These are phyloP conservation scores for Stictonetta naevosa DNA, from an alignment of 2,113 vertebrate genomes.

Conservation along the genomic window DNA sequence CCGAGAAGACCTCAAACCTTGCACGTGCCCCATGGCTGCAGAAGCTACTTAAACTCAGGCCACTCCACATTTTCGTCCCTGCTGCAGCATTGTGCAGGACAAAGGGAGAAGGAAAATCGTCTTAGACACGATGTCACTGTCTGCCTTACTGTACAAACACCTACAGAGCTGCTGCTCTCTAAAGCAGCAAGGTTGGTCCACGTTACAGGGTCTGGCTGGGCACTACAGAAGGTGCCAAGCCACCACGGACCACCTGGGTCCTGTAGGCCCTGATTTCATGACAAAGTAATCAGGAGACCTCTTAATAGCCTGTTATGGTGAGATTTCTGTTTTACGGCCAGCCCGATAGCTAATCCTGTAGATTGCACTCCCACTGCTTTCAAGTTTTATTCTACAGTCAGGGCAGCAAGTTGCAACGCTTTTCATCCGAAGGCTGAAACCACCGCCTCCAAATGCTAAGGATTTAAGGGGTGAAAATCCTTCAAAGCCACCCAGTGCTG, in stretches of 20 bases:
- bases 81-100: neutral
- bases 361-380: neutral
- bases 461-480: slow-evolving; percentile 18
- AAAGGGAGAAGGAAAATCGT: neutral
- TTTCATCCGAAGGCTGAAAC: slow-evolving; percentile 8
- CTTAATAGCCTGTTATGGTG: neutral
- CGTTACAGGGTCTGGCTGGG: neutral
- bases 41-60: neutral
- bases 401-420: neutral
- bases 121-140: neutral
- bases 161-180: neutral
- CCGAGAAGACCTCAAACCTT: neutral
- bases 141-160: accelerated
- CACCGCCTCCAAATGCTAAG: neutral
- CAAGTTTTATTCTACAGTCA: neutral
- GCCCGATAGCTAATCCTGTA: neutral
- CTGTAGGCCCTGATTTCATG: neutral
- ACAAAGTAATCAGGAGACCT: slow-evolving; percentile 4
- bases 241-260: neutral
- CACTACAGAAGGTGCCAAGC: neutral
- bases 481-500: slow-evolving; percentile 16
- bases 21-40: neutral
- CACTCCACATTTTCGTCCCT: neutral
- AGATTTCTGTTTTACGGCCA: neutral
- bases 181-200: neutral